These are phyloP conservation scores for Pyrocoelia pectoralis DNA, from an alignment of 2,888 invertebrate genomes.

Conservation along the genomic window DNA sequence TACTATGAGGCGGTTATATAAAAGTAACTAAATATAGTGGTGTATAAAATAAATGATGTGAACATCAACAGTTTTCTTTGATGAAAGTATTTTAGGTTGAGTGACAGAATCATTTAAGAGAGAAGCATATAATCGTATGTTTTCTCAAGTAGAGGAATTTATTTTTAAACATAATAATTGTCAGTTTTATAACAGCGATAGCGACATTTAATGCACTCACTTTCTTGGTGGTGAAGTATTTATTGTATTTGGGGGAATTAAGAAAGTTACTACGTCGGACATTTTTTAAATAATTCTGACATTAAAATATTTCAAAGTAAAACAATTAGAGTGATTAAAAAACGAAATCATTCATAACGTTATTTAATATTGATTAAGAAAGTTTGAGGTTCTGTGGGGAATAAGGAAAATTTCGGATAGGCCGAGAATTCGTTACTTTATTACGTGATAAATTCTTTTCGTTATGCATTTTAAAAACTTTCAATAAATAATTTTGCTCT, in stretches of 20 bases:
- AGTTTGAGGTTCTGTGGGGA: no score
- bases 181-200: constrained; percentile 5
- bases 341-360: no score
- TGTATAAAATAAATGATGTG: constrained; percentile 7
- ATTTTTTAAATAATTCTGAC: no score
- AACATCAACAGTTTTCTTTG: constrained; percentile 11
- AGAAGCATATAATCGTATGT: not conserved
- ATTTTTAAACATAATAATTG: constrained; percentile 7
- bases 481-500: no score
- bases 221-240: not conserved
- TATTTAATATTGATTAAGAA: no score
- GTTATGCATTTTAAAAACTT: no score
- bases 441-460: no score
- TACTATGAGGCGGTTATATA: constrained; percentile 1
- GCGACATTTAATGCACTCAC: not conserved
- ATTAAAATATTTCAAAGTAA: no score
- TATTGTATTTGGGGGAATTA: not conserved
- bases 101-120: constrained; percentile 10
- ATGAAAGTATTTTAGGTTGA: constrained; percentile 8
- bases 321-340: no score
- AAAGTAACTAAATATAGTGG: constrained; percentile 7
- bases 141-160: constrained; percentile 1
- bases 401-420: no score
- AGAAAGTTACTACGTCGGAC: not conserved
- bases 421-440: no score